Evolutionary conservation across 2,113 vertebrate genomes (phyloP), one percentile per base, ranked within the genome.

Genomic region (Lophochroa leadbeateri): DNA sequence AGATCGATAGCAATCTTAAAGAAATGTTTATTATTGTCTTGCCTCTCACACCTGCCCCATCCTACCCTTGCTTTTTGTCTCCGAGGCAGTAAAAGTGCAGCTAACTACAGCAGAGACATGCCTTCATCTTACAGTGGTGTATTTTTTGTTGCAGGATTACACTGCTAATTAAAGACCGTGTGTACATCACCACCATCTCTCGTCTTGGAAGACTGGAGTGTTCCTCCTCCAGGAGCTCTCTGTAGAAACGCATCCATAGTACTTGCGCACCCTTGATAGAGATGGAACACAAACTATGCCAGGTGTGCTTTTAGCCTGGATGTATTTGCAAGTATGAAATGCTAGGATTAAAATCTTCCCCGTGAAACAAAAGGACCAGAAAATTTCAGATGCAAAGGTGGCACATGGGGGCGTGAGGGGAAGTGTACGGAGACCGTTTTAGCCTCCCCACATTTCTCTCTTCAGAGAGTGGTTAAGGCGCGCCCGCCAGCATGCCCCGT

Each of bases 41-140:
- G 85, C 94, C 76, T 65, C 94, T 97, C 97, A 95, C 98, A 98
- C 97, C 98, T 98, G 92, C 82, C 96, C 95, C 97, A 97, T 97
- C 93, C 9, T 96, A 98, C 97, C 94, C 97, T 80, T 95, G 93
- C 92, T 89, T 92, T 94, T 95, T 93, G 97, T 98, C 97, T 96
- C 75, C 71, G 87, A 93, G 88, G 96, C 97, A 71, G 60, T 94
- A 77, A 67, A 65, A 63, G 50, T 11, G n/a, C 79, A 63, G 71
- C 57, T 39, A 91, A 64, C 50, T 68, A 8, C 37, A 55, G 39
- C 80, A 82, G 52, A 53, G 53, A 35, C 28, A 17, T 47, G 82
- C 71, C 72, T 94, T 88, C 65, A 17, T 16, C 37, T 77, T 13
- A 29, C 17, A 17, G 24, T 4, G 7, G 17, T 53, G 50, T 57